Percentiles rank a stretch among this genome's conserved stretches.
Evolutionary conservation across 2,797 vertebrate genomes (phyloP).

Genomic region (Caiman crocodilus): DNA sequence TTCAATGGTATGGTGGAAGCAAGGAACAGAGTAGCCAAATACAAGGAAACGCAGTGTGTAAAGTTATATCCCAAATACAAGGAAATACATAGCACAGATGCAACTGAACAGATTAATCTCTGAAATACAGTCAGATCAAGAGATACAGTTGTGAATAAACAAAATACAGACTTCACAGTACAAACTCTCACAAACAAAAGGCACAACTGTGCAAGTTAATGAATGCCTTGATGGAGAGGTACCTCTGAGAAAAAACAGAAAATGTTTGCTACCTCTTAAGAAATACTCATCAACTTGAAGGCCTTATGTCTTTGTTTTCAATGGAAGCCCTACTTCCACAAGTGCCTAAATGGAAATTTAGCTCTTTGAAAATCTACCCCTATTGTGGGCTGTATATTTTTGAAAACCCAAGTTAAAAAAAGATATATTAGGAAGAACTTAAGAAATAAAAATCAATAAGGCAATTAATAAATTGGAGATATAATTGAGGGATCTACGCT

Average conservation of each 20-base stretch:
- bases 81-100: neutral
- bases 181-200: neutral
- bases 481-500: neutral
- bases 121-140: neutral
- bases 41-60: too few species aligned
- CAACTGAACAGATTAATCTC: neutral
- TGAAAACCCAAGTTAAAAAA: neutral
- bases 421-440: neutral
- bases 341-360: neutral
- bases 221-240: too few species aligned
- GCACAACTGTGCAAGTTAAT: neutral
- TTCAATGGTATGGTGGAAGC: too few species aligned
- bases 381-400: neutral
- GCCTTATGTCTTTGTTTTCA: neutral
- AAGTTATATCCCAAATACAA: neutral
- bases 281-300: neutral
- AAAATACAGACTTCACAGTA: neutral
- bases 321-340: neutral
- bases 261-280: neutral
- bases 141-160: neutral
- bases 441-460: neutral
- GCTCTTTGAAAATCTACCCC: neutral
- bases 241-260: neutral
- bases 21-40: too few species aligned
- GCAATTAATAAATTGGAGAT: neutral